Conservation (phyloP, 2,888 invertebrate species). For the Helicoverpa assulta region DNA sequence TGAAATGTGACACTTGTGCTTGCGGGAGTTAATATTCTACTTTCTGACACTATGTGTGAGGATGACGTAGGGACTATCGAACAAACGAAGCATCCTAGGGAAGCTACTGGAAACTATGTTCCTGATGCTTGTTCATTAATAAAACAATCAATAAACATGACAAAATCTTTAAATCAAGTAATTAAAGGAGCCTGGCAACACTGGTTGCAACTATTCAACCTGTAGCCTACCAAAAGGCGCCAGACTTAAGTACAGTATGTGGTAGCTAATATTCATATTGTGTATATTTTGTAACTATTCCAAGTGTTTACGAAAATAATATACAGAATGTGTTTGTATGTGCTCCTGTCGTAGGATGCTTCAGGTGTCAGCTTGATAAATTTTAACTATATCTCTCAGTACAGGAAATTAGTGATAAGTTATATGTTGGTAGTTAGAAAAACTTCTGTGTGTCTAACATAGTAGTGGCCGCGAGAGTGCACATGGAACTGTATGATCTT, state of each 20-base stretch:
- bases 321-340: slow-evolving; percentile 39
- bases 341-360: slow-evolving; percentile 62
- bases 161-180: slow-evolving; percentile 25
- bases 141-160: slow-evolving; percentile 46
- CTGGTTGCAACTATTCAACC: slow-evolving; percentile 3
- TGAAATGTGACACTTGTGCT: slow-evolving; percentile 77
- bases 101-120: slow-evolving; percentile 19
- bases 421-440: slow-evolving; percentile 84
- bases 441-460: slow-evolving; percentile 76
- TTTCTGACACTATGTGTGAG: slow-evolving; percentile 66
- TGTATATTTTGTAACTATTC: background rate
- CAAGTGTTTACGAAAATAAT: slow-evolving; percentile 12
- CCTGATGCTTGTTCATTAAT: slow-evolving; percentile 28
- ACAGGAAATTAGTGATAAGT: slow-evolving; percentile 88
- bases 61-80: slow-evolving; percentile 54
- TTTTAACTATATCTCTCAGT: slow-evolving; percentile 89
- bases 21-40: slow-evolving; percentile 65
- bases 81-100: slow-evolving; percentile 63
- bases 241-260: slow-evolving; percentile 1
- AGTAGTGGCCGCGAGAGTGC: slow-evolving; percentile 41
- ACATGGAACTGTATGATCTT: slow-evolving; percentile 46
- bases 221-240: background rate
- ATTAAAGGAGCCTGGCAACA: background rate
- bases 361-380: slow-evolving; percentile 75
- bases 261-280: slow-evolving; percentile 2